Base-by-base conservation (phyloP, 2,888 invertebrate genomes). In the Synanthedon formicaeformis region DNA sequence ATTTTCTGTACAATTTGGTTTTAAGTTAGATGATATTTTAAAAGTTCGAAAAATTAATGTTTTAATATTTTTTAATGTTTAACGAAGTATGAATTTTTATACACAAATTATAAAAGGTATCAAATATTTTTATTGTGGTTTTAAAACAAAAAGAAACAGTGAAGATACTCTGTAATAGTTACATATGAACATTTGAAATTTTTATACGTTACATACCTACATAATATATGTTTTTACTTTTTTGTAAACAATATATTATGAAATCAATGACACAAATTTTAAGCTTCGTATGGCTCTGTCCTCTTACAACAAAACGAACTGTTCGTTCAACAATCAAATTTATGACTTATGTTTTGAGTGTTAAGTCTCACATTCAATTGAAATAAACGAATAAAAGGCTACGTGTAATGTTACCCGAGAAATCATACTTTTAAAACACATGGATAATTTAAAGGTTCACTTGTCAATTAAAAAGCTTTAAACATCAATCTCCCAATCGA, bases 401-500 rank as follows among this genome's bases (percentile, higher is more conserved):
- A 10, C 45, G 8, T 45, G 45, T 45, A 45, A 45, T 12, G 45
- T 45, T 45, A 45, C 45, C 45, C 45, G 45, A 45, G 45, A 45
- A 45, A 45, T 45, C 45, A 45, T 45, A 45, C 45, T 45, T 45
- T 45, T 45, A 13, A 45, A 45, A 49, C 23, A 49, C 23, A 18
- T 8, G 49, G 40, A 54, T 55, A 64, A 67, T 65, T 60, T 66
- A 72, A 67, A 67, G 60, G 63, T 64, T 64, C 58, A 54, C 62
- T 63, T 72, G 71, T 76, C 75, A 72, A 78, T 78, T 78, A 74
- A 75, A 76, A 73, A 62, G 57, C 63, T 54, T 60, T 67, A 66
- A 71, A 59, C 71, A 77, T 78, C 70, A 67, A 73, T 79, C 77
- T 75, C 61, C 18, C 56, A 74, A 72, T 69, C 75, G 67, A 69